Evolutionary conservation across 2,888 invertebrate genomes (phyloP), one percentile per base, ranked within the genome.

Genomic region (Synergus itoensis): DNA sequence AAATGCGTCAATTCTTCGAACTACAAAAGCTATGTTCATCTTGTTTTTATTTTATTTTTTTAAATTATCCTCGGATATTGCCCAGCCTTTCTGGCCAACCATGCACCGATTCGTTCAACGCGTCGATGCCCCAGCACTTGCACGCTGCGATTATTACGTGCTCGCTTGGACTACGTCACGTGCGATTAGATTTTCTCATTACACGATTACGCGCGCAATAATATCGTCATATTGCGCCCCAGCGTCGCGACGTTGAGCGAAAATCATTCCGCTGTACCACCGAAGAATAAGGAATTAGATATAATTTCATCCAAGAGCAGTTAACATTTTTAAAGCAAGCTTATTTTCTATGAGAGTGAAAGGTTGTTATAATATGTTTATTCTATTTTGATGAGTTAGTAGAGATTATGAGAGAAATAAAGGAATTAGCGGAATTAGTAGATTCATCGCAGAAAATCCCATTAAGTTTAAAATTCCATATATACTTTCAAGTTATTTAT

Each of bases 81-180:
- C 82, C 67, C 79, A 84, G 82, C 80, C 82, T 85, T 85, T 86
- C 85, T 86, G 85, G 84, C 85, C 84, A 76, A 60, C 63, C 76
- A 65, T 69, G 80, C 73, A 80, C 77, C 81, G 85, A 85, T 86
- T 86, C 81, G 85, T 85, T 86, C 81, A 81, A 81, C 81, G 80
- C 81, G 79, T 83, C 86, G 83, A 80, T 83, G 79, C 83, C 83
- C 60, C 18, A 12, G 21, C 60, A 60, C 60, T 60, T 21, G 60
- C 21, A 60, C 60, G 60, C 60, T 40, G 57, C 36, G 62, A 80
- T 73, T 80, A 78, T 79, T 18, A 18, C 63, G 78, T 60, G 79
- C 78, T 78, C 77, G 76, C 80, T 73, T 77, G 60, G 67, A 65
- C 77, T 57, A 41, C 80, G 82, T 82, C 79, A 79, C 80, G 78